These are phyloP conservation scores for Castor canadensis DNA, from an alignment of 2,113 vertebrate genomes.

Conservation along the genomic window DNA sequence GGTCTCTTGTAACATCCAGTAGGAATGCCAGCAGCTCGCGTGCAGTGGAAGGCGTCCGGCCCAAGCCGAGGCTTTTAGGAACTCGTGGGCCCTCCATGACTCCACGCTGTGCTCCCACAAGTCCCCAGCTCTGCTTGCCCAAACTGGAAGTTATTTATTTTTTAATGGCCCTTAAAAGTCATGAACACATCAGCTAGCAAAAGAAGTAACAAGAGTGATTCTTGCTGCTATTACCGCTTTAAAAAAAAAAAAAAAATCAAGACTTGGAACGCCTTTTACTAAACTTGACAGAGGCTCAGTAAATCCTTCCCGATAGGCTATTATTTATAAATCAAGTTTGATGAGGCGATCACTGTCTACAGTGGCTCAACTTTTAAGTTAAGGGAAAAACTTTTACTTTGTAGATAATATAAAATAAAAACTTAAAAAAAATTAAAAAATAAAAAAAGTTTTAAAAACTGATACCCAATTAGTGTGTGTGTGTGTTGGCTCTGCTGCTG, in stretches of 20 bases:
- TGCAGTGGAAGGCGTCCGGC: constrained; percentile 91
- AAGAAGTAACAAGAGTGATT: constrained; percentile 98
- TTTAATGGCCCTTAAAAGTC: constrained; percentile 96
- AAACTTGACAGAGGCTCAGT: constrained; percentile 94
- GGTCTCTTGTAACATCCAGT: constrained; percentile 92
- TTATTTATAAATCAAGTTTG: constrained; percentile 99
- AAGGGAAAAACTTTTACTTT: constrained; percentile 99
- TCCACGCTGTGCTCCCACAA: constrained; percentile 86
- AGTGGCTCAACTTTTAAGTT: constrained; percentile 99
- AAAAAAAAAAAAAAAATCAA: constrained; percentile 86
- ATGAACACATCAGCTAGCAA: constrained; percentile 94
- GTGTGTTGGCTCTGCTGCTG: constrained; percentile 56
- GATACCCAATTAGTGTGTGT: constrained; percentile 77
- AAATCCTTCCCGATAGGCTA: constrained; percentile 91
- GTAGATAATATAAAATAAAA: constrained; percentile 99
- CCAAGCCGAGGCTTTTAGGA: constrained; percentile 88
- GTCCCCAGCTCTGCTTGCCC: constrained; percentile 92
- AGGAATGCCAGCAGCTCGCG: constrained; percentile 96
- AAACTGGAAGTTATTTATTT: constrained; percentile 98
- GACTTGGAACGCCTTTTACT: constrained; percentile 91
- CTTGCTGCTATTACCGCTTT: constrained; percentile 95
- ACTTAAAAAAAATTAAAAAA: constrained; percentile 96
- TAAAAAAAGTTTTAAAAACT: constrained; percentile 99
- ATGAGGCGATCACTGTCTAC: constrained; percentile 92
- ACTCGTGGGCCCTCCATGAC: constrained; percentile 87